Evolutionary conservation across 2,113 vertebrate species (phyloP), one percentile per base, ranked within the genome.

Genomic region (Tetrao urogallus): DNA sequence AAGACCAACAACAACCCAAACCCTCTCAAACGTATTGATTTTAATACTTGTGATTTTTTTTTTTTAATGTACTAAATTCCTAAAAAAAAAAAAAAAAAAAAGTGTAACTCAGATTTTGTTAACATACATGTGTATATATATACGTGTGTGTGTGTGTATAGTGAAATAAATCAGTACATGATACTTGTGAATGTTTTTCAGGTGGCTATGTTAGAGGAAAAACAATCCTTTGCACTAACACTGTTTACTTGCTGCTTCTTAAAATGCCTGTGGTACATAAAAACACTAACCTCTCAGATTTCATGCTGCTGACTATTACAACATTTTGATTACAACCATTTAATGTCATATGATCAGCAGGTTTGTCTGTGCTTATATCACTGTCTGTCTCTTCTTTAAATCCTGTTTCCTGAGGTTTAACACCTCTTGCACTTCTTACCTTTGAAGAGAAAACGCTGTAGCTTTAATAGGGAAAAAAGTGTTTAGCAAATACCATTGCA

Each of bases 51-150:
- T 96, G 96, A 96, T 88, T 71, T 87, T 79, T 58, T 58, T 58
- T 90, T 92, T 63, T 79, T 8, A n/a, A 58, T 90, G 80, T 92
- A 92, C 91, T 97, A 96, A 96, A 93, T 94, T 94, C 64, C 96
- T 97, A 97, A 97, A 97, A 97, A 97, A 97, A 97, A 97, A 97
- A 97, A 97, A 97, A 97, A 97, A 97, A 97, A 86, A 97, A 95
- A 40, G 81, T 77, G 94, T 95, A 93, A 89, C 73, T 95, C 58
- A 58, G 83, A 54, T 86, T 93, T 96, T n/a, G 28, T 93, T 97
- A 95, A 91, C 88, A 94, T 94, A 96, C 80, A 88, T 69, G 83
- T 12, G 73, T 92, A 65, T 86, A 30, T 12, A 73, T 92, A 71
- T 86, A 54, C 28, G 13, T 54, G 13, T 27, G 15, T 52, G 24